Conservation (phyloP, 1,140 invertebrate species). For the Drosophila ercepeae region DNA sequence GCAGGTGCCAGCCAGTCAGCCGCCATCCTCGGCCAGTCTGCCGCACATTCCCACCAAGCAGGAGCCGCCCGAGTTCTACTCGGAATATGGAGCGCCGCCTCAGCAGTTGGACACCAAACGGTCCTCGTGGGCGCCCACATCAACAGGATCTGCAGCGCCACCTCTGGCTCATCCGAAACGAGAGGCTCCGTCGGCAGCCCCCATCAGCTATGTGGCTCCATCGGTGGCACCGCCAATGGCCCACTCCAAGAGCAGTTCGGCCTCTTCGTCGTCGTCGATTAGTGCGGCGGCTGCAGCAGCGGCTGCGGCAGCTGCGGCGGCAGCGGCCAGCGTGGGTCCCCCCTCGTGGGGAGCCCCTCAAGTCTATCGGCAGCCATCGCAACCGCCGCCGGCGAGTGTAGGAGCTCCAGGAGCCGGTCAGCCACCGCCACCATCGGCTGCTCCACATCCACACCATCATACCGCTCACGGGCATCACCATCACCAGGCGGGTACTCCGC, state of each 20-base stretch:
- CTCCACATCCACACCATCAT: conserved; percentile 51
- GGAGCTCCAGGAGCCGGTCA: conserved; percentile 35
- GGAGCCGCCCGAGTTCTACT: conserved; percentile 80
- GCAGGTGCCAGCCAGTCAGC: conserved; percentile 77
- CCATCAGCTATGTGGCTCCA: conserved; percentile 62
- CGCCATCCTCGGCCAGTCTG: conserved; percentile 53
- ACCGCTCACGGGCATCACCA: conserved; percentile 57
- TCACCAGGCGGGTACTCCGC: conserved; percentile 80
- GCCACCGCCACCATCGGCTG: conserved; percentile 30
- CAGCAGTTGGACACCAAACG: conserved; percentile 71
- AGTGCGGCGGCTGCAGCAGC: conserved; percentile 67
- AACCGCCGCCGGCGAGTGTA: conserved; percentile 54
- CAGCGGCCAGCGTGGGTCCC: conserved; percentile 70
- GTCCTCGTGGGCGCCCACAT: conserved; percentile 71
- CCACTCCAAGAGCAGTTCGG: conserved; percentile 74
- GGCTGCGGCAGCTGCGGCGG: conserved; percentile 66
- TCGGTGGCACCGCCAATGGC: conserved; percentile 68
- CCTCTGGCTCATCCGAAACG: conserved; percentile 72
- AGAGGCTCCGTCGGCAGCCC: conserved; percentile 72
- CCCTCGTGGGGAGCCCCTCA: conserved; percentile 79
- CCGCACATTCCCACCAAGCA: conserved; percentile 81
- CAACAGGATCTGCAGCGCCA: conserved; percentile 18
- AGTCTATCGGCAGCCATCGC: conserved; percentile 71
- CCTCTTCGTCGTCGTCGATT: conserved; percentile 67
- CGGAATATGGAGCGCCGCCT: conserved; percentile 57